These are phyloP conservation scores for Halictus ligatus DNA, from an alignment of 2,888 invertebrate species.

Conservation along the genomic window DNA sequence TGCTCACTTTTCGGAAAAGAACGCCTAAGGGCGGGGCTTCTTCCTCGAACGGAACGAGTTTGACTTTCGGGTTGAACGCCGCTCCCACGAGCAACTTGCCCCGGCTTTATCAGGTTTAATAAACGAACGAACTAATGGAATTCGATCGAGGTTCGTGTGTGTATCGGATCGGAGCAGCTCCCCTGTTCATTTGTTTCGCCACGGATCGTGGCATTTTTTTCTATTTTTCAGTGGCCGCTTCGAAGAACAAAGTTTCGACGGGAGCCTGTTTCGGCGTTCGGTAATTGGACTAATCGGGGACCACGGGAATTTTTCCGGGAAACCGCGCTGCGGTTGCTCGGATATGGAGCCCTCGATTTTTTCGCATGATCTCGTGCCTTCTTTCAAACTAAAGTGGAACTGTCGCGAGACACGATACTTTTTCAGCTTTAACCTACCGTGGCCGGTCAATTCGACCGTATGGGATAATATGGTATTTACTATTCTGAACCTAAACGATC, in stretches of 20 bases:
- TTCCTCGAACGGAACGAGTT: not conserved
- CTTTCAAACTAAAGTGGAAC: not conserved
- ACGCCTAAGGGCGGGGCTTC: not conserved
- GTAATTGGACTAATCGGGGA: not conserved
- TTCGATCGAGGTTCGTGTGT: not conserved
- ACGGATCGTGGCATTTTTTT: not conserved
- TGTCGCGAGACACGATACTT: too few species aligned
- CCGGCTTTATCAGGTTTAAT: slow-evolving; percentile 3
- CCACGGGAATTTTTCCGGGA: not conserved
- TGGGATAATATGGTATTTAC: too few species aligned
- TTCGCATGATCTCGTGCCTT: not conserved
- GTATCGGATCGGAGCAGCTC: not conserved
- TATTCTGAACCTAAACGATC: too few species aligned
- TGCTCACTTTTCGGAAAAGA: not conserved
- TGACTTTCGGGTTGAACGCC: not conserved
- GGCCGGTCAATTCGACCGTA: too few species aligned
- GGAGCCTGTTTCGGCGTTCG: not conserved
- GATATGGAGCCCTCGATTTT: not conserved
- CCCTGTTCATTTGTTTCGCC: not conserved
- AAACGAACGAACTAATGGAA: not conserved
- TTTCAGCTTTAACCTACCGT: too few species aligned
- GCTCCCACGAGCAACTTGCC: not conserved
- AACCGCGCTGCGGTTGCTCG: not conserved
- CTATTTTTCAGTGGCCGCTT: not conserved
- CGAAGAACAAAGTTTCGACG: not conserved